A percentile compares a stretch with the other conserved stretches of the same genome.
Conservation (phyloP, 1,140 invertebrate species). For the Helicoverpa armigera region DNA sequence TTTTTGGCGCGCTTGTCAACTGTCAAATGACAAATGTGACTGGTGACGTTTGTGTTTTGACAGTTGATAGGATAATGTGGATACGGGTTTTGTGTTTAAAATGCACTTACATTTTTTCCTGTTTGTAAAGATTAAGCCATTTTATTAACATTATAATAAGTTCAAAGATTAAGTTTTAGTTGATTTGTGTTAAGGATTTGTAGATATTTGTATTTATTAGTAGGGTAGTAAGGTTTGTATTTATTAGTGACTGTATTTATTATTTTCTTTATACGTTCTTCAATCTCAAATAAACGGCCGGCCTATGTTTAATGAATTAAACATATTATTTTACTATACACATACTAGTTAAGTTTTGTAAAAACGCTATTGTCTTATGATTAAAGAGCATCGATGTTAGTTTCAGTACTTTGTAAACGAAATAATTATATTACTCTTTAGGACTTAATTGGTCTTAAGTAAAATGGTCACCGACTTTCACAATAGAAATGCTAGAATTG, state of each 20-base stretch:
- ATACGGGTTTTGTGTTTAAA: neutral
- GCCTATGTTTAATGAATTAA: neutral
- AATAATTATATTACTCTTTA: neutral
- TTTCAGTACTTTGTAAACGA: conserved; percentile 32
- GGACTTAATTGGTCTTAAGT: conserved; percentile 16
- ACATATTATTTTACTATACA: neutral
- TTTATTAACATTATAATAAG: neutral
- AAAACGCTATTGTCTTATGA: conserved; percentile 58
- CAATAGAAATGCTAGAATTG: conserved; percentile 45
- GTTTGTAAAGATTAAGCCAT: neutral
- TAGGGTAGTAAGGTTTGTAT: neutral
- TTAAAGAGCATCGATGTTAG: conserved; percentile 61
- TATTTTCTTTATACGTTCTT: neutral
- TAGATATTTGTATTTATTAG: neutral
- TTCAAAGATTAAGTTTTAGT: neutral
- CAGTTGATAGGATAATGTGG: conserved; percentile 11
- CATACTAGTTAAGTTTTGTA: conserved; percentile 19
- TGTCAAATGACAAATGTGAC: conserved; percentile 22
- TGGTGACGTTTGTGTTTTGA: neutral
- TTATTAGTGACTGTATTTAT: no score
- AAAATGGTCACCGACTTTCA: conserved; percentile 12
- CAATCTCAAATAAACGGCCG: neutral
- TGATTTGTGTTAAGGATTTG: neutral
- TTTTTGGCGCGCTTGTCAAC: conserved; percentile 39
- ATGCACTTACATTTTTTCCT: neutral